Percentiles rank a stretch among this genome's conserved stretches.
These are phyloP conservation scores for Villa cingulata DNA, from an alignment of 2,888 invertebrate species.

Conservation along the genomic window DNA sequence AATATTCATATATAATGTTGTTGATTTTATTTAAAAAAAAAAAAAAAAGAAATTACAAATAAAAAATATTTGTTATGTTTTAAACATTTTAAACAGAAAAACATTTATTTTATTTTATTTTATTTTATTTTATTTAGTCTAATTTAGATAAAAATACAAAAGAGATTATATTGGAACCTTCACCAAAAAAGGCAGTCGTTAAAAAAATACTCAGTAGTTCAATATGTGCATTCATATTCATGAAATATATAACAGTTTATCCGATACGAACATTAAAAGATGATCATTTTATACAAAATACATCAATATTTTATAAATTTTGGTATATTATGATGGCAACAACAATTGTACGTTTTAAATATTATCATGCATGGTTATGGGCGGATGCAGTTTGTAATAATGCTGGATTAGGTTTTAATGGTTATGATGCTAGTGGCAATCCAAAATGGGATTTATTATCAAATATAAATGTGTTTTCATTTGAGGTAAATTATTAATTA, in stretches of 20 bases:
- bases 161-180: constrained; percentile 49
- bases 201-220: constrained; percentile 60
- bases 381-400: constrained; percentile 93
- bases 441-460: constrained; percentile 85
- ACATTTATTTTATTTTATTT: constrained; percentile 3
- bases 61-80: too few relatives aligned
- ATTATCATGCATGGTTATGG: constrained; percentile 94
- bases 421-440: constrained; percentile 59
- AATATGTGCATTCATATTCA: constrained; percentile 56
- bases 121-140: constrained; percentile 27
- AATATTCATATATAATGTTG: too few relatives aligned
- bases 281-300: constrained; percentile 47
- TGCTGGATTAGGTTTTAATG: constrained; percentile 79
- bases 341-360: constrained; percentile 73
- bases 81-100: constrained; percentile 1
- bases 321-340: constrained; percentile 65
- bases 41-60: too few relatives aligned
- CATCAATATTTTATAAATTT: constrained; percentile 48
- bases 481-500: constrained; percentile 44
- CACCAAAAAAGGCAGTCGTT: constrained; percentile 52
- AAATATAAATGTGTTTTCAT: constrained; percentile 75
- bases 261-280: constrained; percentile 57
- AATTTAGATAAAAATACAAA: constrained; percentile 36
- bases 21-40: too few relatives aligned
- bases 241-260: constrained; percentile 55